These are phyloP conservation scores for Pluvialis apricaria DNA, from an alignment of 2,113 vertebrate species.

Conservation along the genomic window DNA sequence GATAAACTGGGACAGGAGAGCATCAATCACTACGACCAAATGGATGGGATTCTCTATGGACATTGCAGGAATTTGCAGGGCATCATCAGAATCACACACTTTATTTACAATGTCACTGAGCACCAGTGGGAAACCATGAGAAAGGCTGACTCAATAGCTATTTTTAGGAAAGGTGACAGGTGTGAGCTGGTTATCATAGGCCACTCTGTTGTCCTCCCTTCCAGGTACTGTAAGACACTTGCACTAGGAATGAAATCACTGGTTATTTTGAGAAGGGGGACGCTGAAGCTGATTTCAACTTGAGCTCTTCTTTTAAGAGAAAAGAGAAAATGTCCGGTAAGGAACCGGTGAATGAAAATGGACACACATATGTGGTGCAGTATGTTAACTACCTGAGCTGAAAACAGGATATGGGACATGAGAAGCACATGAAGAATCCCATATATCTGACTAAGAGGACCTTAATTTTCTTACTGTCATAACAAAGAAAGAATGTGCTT, in stretches of 20 bases:
- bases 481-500: background rate
- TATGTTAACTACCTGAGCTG: background rate
- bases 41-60: background rate
- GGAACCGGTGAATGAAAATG: background rate
- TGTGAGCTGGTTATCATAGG: conserved; percentile 25
- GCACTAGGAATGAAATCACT: conserved; percentile 1
- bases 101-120: conserved; percentile 49
- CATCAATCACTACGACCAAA: background rate
- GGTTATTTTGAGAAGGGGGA: conserved; percentile 14
- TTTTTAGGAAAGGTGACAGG: conserved; percentile 51
- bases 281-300: background rate
- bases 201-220: background rate
- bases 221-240: background rate
- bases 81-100: background rate
- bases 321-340: background rate
- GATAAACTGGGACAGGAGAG: background rate
- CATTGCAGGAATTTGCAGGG: background rate
- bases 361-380: background rate
- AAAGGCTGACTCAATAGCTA: conserved; percentile 25
- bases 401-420: background rate
- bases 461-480: background rate
- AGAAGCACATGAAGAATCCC: background rate
- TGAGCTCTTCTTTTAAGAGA: background rate
- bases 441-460: background rate
- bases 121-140: conserved; percentile 21